Conservation (phyloP, 2,888 invertebrate species). For the Acleris laterana region DNA sequence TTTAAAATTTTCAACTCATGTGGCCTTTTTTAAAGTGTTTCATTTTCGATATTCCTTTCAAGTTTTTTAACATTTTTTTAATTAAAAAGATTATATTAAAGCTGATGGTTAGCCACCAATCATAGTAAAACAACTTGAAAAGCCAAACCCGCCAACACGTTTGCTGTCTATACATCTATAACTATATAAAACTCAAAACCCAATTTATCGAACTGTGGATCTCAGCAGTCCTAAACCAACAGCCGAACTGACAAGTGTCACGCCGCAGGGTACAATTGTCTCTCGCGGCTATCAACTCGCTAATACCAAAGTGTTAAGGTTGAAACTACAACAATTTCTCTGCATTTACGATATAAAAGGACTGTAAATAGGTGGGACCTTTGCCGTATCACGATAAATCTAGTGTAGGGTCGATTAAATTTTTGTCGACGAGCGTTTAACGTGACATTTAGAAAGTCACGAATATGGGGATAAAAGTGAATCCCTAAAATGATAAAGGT, state of each 20-base stretch:
- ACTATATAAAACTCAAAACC: constrained; percentile 24
- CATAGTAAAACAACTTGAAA: not conserved
- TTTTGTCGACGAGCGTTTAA: constrained; percentile 27
- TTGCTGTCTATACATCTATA: not conserved
- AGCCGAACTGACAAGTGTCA: constrained; percentile 36
- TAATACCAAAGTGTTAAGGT: too few species aligned
- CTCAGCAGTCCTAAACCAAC: constrained; percentile 35
- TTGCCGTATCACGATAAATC: constrained; percentile 30
- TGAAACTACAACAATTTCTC: too few species aligned
- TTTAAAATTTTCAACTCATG: too few species aligned
- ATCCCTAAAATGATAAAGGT: too few species aligned
- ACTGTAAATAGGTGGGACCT: constrained; percentile 29
- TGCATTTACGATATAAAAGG: too few species aligned
- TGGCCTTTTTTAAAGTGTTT: too few species aligned
- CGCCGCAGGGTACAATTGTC: constrained; percentile 15
- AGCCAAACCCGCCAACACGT: not conserved
- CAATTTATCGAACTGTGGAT: constrained; percentile 32
- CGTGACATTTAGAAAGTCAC: constrained; percentile 4
- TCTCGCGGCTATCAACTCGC: too few species aligned
- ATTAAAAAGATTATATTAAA: too few species aligned
- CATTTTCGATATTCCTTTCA: too few species aligned
- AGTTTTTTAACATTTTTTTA: too few species aligned
- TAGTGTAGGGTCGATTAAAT: constrained; percentile 33
- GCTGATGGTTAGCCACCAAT: too few species aligned
- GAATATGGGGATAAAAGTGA: not conserved